These are phyloP conservation scores for Drosophila nikananu DNA, from an alignment of 1,140 invertebrate genomes.

Conservation along the genomic window DNA sequence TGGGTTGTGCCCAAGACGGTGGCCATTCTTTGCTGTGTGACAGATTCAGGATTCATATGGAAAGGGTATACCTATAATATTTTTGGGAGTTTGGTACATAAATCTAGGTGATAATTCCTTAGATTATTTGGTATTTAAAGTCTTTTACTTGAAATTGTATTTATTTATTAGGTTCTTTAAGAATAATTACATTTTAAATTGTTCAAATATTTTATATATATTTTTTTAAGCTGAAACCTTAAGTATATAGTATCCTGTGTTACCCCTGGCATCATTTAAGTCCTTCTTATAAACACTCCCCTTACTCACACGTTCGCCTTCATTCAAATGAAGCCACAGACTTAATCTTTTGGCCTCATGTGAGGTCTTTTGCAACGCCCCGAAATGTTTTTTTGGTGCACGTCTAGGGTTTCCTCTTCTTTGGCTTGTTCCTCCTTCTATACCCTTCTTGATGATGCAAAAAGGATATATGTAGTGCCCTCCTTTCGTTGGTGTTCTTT, in stretches of 20 bases:
- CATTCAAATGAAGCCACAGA: constrained; percentile 48
- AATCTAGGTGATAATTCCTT: neutral
- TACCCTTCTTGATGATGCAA: constrained; percentile 63
- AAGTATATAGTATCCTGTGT: neutral
- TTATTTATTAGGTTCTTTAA: neutral
- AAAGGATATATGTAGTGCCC: constrained; percentile 21
- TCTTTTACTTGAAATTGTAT: neutral
- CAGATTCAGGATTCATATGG: constrained; percentile 30
- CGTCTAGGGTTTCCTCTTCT: constrained; percentile 53
- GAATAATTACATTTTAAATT: neutral
- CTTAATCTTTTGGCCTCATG: constrained; percentile 51
- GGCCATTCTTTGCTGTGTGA: constrained; percentile 28
- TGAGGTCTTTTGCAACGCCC: constrained; percentile 60
- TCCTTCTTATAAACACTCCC: constrained; percentile 23
- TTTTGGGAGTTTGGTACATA: neutral
- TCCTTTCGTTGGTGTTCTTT: constrained; percentile 9
- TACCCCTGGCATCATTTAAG: neutral
- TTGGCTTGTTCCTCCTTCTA: constrained; percentile 11
- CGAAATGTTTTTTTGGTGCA: constrained; percentile 37
- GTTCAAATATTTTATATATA: neutral
- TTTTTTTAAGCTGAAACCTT: neutral
- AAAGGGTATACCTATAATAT: neutral
- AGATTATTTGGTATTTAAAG: neutral
- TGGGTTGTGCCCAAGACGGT: constrained; percentile 38
- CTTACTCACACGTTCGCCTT: constrained; percentile 13